Conservation (phyloP, 2,888 invertebrate genomes). For the Trachelus stipa region DNA sequence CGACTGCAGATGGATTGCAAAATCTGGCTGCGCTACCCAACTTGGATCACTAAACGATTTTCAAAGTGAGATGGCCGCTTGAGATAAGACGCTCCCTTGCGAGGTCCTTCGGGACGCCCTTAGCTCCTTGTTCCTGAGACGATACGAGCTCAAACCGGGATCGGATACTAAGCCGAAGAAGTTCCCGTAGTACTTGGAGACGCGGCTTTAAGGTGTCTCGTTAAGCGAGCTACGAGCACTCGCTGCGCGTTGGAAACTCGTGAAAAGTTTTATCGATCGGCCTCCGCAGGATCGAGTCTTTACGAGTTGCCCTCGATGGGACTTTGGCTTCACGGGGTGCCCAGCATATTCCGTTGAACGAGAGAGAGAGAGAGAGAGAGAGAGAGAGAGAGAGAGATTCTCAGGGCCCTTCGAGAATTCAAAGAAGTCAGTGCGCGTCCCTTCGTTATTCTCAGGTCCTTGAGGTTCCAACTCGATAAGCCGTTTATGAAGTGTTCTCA, state of each 20-base stretch:
- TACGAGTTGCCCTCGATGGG: too few species aligned
- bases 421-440: slow-evolving; percentile 30
- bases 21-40: slow-evolving; percentile 16
- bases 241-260: not conserved
- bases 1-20: slow-evolving; percentile 24
- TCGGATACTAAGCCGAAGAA: not conserved
- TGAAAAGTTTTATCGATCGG: not conserved
- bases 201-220: too few species aligned
- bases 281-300: not conserved
- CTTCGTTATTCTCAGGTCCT: slow-evolving; percentile 41
- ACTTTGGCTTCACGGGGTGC: too few species aligned
- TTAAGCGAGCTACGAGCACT: too few species aligned
- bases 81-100: slow-evolving; percentile 32
- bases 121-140: not conserved
- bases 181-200: slow-evolving; percentile 5
- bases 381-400: not conserved
- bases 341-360: not conserved
- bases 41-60: slow-evolving; percentile 38
- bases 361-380: not conserved
- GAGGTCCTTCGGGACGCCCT: not conserved
- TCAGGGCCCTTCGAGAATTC: not conserved
- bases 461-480: slow-evolving; percentile 21
- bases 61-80: slow-evolving; percentile 30
- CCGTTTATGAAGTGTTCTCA: slow-evolving; percentile 38
- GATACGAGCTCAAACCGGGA: not conserved